Evolutionary conservation across 2,888 invertebrate species (phyloP).

Genomic region (Nesidiocoris tenuis): DNA sequence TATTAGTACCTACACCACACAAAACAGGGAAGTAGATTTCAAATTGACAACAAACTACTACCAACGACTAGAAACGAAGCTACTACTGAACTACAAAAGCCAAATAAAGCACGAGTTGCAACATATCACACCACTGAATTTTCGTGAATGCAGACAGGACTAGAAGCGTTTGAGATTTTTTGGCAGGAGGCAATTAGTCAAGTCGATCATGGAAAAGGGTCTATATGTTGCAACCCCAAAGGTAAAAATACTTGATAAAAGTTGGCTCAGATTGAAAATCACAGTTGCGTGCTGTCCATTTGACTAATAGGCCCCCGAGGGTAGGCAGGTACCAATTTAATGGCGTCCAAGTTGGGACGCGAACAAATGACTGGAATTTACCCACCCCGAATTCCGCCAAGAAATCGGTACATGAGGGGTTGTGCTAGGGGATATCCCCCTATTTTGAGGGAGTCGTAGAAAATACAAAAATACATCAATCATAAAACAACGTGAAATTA

Average conservation of each 20-base stretch:
- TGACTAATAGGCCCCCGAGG: too few relatives aligned
- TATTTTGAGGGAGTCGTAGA: too few relatives aligned
- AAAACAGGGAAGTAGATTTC: constrained; percentile 35
- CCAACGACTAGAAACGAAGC: neutral
- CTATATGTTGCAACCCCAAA: constrained; percentile 48
- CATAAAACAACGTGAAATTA: too few relatives aligned
- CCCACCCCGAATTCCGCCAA: too few relatives aligned
- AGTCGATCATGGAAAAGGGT: constrained; percentile 37
- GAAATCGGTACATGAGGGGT: too few relatives aligned
- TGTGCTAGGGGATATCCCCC: too few relatives aligned
- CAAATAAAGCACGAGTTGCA: constrained; percentile 43
- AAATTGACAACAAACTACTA: constrained; percentile 1
- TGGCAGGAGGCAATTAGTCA: neutral
- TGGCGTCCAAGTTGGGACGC: too few relatives aligned
- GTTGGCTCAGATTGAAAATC: constrained; percentile 1
- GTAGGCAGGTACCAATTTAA: too few relatives aligned
- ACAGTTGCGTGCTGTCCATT: too few relatives aligned
- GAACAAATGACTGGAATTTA: too few relatives aligned
- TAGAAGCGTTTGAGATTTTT: constrained; percentile 1
- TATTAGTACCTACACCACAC: too few relatives aligned
- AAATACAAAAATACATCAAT: too few relatives aligned
- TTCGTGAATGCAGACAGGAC: constrained; percentile 17
- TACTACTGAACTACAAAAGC: constrained; percentile 21
- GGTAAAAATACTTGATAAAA: neutral
- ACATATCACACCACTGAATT: constrained; percentile 44